Base-by-base conservation (phyloP, 2,113 vertebrate species). In the Deroptyus accipitrinus region DNA sequence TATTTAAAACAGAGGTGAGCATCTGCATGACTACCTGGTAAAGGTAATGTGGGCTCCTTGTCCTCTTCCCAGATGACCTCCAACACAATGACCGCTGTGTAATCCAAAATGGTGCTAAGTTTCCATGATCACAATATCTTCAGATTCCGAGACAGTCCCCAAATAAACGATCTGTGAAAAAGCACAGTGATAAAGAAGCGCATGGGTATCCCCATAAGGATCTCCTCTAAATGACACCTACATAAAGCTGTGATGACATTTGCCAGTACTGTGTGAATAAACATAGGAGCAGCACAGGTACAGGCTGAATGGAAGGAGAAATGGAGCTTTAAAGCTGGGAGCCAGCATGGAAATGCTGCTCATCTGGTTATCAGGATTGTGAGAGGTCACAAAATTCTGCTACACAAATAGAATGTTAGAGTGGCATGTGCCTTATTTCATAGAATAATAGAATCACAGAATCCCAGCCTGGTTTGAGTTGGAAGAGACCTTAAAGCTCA, bases 1-100 rank as follows among this genome's bases (percentile, higher is more conserved):
- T 46, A 14, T 48, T 68, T 48, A 12, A 78, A 77, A 2, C 1
- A 52, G 20, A 67, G 66, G 22, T 7, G 6, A n/a, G 23, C 2
- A 5, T 42, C 28, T 57, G 63, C 30, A 70, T 3, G 42, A 4
- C 41, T 81, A 88, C 88, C 80, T 88, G 88, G 14, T 20, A 3
- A 17, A 2, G 5, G 37, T 17, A 6, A 20, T 1, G 2, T 9
- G 6, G 9, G 39, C 2, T 3, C 41, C 35, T 44, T 7, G 27
- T 23, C 15, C 62, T 37, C 7, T 25, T 66, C 62, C 55, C 7
- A 9, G 25, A 9, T 37, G 3, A 14, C 24, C 3, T 1, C 31
- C 67, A 31, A n/a, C 42, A 19, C 23, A 22, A 81, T 16, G 23
- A 30, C 24, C 1, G 3, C 41, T 9, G 35, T 10, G 31, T 33